These are phyloP conservation scores for Epinephelus lanceolatus DNA, from an alignment of 2,113 vertebrate genomes.

Conservation along the genomic window DNA sequence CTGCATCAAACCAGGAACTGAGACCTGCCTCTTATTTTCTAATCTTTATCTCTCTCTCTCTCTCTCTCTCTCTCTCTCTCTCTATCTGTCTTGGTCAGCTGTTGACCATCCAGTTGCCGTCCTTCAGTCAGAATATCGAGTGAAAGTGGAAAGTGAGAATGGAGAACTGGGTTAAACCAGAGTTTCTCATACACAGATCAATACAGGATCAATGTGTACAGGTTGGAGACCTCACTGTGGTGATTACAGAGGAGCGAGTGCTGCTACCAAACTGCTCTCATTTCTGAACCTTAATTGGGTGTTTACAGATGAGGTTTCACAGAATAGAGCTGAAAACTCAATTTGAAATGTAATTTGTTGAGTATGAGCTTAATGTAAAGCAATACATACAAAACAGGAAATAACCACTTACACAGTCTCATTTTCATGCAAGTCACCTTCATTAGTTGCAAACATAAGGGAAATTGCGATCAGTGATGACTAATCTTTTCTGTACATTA, in stretches of 20 bases:
- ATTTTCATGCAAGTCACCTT: not conserved
- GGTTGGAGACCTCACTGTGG: slow-evolving; percentile 74
- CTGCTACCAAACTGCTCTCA: slow-evolving; percentile 48
- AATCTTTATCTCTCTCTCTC: slow-evolving; percentile 6
- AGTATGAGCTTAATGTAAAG: slow-evolving; percentile 13
- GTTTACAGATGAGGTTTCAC: slow-evolving; percentile 50
- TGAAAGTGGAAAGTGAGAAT: slow-evolving; percentile 57
- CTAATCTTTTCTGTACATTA: not conserved
- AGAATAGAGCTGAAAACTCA: not conserved
- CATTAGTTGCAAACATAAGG: not conserved
- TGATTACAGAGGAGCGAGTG: slow-evolving; percentile 72
- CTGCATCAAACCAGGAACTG: not conserved
- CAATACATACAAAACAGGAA: slow-evolving; percentile 12
- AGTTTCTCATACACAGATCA: slow-evolving; percentile 81
- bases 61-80: slow-evolving; percentile 48
- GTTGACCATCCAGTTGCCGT: slow-evolving; percentile 40
- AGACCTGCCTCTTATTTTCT: slow-evolving; percentile 5
- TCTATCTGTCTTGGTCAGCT: slow-evolving; percentile 47
- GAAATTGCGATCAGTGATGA: not conserved
- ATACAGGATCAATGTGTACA: slow-evolving; percentile 80
- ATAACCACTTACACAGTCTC: slow-evolving; percentile 2
- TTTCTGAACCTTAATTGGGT: slow-evolving; percentile 64
- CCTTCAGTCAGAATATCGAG: slow-evolving; percentile 74
- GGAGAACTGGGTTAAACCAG: slow-evolving; percentile 63
- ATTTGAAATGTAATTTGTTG: slow-evolving; percentile 24